Evolutionary conservation across 2,888 invertebrate species (phyloP).

Genomic region (Drosophila eohydei): DNA sequence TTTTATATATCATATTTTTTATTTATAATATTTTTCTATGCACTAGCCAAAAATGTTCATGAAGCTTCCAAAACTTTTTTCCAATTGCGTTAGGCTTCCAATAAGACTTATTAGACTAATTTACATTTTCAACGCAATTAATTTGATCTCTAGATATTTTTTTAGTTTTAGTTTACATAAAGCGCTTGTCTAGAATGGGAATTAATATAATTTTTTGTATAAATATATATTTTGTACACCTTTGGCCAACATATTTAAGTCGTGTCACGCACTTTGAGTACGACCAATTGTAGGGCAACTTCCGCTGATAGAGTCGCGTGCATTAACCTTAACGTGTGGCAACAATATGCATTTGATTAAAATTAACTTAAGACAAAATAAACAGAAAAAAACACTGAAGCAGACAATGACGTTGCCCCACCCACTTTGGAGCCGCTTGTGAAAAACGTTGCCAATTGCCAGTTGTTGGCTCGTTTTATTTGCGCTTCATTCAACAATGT

Average conservation of each 20-base stretch:
- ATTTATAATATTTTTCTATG: too few species aligned
- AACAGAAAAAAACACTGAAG: constrained; percentile 28
- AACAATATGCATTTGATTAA: constrained; percentile 47
- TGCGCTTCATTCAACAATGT: constrained; percentile 74
- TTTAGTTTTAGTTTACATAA: background rate
- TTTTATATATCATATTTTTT: too few species aligned
- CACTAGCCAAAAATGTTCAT: background rate
- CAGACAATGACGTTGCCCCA: constrained; percentile 65
- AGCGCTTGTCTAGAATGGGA: background rate
- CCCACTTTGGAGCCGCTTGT: constrained; percentile 53
- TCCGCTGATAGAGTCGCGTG: constrained; percentile 68
- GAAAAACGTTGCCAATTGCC: constrained; percentile 48
- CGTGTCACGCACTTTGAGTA: constrained; percentile 10
- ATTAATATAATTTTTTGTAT: background rate
- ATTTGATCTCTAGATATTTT: background rate
- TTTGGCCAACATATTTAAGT: background rate
- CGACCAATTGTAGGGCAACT: constrained; percentile 35
- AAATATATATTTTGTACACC: background rate
- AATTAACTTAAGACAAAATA: constrained; percentile 7
- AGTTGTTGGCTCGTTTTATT: constrained; percentile 22
- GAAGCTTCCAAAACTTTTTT: background rate
- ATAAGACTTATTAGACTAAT: background rate
- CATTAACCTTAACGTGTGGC: constrained; percentile 62
- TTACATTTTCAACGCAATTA: background rate
- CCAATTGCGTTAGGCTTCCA: background rate